These are phyloP conservation scores for Anneissia japonica DNA, from an alignment of 35 echinoderm and acorn worm species.

Conservation along the genomic window DNA sequence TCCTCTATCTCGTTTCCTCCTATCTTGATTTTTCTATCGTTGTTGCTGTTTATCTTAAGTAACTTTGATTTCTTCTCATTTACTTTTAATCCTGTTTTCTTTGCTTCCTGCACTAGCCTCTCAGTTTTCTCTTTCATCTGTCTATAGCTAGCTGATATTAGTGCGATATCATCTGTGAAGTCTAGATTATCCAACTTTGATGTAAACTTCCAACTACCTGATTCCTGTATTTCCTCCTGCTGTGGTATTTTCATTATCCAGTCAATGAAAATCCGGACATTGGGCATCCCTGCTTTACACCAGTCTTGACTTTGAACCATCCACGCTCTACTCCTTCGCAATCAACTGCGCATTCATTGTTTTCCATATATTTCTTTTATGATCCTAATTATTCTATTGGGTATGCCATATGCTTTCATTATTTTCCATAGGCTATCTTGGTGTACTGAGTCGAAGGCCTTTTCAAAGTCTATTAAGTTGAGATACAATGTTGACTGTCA, in stretches of 20 bases:
- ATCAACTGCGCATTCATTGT: too few relatives aligned
- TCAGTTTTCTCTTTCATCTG: constrained; percentile 28
- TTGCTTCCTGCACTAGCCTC: not conserved
- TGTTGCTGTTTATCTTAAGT: too few relatives aligned
- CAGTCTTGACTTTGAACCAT: constrained; percentile 4
- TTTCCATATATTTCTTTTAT: not conserved
- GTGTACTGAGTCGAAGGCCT: not conserved
- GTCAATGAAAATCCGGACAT: constrained; percentile 12
- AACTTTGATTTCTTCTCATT: constrained; percentile 24
- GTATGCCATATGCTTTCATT: too few relatives aligned
- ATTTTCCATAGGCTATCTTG: too few relatives aligned
- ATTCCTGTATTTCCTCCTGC: not conserved
- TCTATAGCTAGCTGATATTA: constrained; percentile 13
- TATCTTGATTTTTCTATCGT: too few relatives aligned
- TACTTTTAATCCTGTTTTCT: not conserved
- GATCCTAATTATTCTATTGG: too few relatives aligned
- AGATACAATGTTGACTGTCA: not conserved
- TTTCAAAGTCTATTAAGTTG: constrained; percentile 1
- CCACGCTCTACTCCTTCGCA: not conserved
- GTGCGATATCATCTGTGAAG: constrained; percentile 34
- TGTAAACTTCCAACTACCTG: constrained; percentile 20
- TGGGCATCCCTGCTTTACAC: constrained; percentile 1
- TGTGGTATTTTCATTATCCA: constrained; percentile 37
- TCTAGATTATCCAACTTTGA: not conserved
- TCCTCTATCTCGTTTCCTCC: too few relatives aligned